Evolutionary conservation across 23 tunicate genomes (phyloP).

Genomic region (Botrylloides violaceus): DNA sequence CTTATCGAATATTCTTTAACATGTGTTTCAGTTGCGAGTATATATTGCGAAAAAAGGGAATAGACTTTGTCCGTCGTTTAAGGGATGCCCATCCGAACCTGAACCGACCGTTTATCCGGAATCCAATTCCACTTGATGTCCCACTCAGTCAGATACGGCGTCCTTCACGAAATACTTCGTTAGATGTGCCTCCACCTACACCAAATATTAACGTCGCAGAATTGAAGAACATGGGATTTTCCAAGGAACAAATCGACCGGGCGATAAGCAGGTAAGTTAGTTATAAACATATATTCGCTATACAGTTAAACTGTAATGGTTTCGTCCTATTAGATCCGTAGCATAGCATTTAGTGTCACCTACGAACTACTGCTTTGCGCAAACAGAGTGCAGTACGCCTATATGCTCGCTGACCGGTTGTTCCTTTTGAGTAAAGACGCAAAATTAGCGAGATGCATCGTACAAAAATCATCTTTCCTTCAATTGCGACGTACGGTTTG

Average conservation of each 20-base stretch:
- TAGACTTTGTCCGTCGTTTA: slow-evolving; percentile 14
- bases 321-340: no score
- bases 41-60: slow-evolving; percentile 3
- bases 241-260: slow-evolving; percentile 1
- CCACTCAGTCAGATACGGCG: neutral
- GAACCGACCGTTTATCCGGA: slow-evolving; percentile 9
- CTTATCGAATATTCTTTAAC: no score
- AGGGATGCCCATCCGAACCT: slow-evolving; percentile 16
- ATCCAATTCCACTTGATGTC: slow-evolving; percentile 8
- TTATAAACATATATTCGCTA: no score
- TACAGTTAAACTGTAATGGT: no score
- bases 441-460: no score
- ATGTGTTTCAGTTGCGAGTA: slow-evolving; percentile 22
- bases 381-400: no score
- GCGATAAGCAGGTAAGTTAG: slow-evolving; percentile 12
- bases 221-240: slow-evolving; percentile 11
- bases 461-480: no score
- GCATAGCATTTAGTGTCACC: no score
- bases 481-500: no score
- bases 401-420: no score
- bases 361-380: no score
- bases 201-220: neutral
- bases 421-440: no score
- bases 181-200: neutral
- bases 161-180: neutral